Conservation (phyloP, 2,797 vertebrate genomes). For the Champsocephalus esox region DNA sequence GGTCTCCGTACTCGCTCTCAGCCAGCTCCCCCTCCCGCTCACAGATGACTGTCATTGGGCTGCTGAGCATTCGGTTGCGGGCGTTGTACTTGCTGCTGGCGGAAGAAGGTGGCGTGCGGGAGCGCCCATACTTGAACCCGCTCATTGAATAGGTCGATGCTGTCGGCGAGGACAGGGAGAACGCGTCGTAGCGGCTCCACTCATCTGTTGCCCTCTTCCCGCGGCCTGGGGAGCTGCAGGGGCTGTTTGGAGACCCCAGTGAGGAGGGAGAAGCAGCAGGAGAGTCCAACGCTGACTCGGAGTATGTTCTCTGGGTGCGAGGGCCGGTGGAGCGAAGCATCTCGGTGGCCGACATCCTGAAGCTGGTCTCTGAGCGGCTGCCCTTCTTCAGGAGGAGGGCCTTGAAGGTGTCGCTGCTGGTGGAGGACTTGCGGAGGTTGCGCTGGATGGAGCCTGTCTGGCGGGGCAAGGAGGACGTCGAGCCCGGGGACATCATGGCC, state of each 20-base stretch:
- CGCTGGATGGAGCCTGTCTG: slow-evolving; percentile 93
- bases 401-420: slow-evolving; percentile 98
- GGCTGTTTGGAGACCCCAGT: slow-evolving; percentile 75
- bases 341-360: slow-evolving; percentile 95
- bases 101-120: slow-evolving; percentile 93
- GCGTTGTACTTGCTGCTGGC: slow-evolving; percentile 97
- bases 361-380: slow-evolving; percentile 92
- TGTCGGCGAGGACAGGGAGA: slow-evolving; percentile 87
- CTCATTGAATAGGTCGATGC: slow-evolving; percentile 86
- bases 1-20: slow-evolving; percentile 74
- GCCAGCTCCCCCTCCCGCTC: slow-evolving; percentile 92
- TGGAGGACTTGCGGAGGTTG: slow-evolving; percentile 92
- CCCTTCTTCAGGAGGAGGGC: slow-evolving; percentile 96
- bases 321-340: slow-evolving; percentile 97
- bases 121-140: slow-evolving; percentile 89
- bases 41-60: slow-evolving; percentile 98
- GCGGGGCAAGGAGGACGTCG: slow-evolving; percentile 81
- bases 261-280: slow-evolving; percentile 66
- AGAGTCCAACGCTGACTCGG: slow-evolving; percentile 79
- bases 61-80: slow-evolving; percentile 95
- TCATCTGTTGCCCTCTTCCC: slow-evolving; percentile 88
- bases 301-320: slow-evolving; percentile 87
- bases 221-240: slow-evolving; percentile 86
- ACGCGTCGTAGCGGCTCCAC: slow-evolving; percentile 91
- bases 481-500: slow-evolving; percentile 42